phyloP scores from a whole-genome alignment of 2,113 vertebrate species.

The Chiloscyllium plagiosum region DNA sequence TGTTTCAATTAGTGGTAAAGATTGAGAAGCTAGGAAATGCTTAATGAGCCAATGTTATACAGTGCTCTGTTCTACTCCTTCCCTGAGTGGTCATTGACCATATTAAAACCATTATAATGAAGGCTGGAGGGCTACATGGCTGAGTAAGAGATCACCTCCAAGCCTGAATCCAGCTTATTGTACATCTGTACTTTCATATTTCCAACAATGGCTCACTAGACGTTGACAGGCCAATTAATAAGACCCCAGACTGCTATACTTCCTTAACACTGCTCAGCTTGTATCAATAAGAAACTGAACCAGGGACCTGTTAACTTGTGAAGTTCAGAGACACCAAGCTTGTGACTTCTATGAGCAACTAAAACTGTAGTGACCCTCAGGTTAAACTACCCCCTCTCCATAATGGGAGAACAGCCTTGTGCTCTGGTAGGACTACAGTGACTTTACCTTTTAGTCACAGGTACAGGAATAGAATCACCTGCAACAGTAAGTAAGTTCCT shows the following conservation, averaged over 20 bases:
- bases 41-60: not conserved
- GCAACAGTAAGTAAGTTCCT: not conserved
- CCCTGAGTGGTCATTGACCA: not conserved
- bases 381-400: no score
- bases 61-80: not conserved
- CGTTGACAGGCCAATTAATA: not conserved
- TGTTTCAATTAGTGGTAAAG: not conserved
- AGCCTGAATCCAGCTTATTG: not conserved
- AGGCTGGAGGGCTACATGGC: not conserved
- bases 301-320: not conserved
- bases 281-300: not conserved
- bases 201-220: not conserved
- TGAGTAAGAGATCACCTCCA: not conserved
- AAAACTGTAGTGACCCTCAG: no score
- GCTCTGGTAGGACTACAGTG: no score
- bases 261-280: not conserved
- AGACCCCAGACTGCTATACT: not conserved
- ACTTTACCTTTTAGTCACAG: not conserved
- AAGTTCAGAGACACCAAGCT: not conserved
- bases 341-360: not conserved
- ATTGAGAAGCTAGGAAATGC: not conserved
- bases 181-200: not conserved
- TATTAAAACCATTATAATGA: not conserved
- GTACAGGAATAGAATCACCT: not conserved
- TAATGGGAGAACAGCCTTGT: no score